Conservation (phyloP, 2,888 invertebrate genomes). For the Venusia cambrica region DNA sequence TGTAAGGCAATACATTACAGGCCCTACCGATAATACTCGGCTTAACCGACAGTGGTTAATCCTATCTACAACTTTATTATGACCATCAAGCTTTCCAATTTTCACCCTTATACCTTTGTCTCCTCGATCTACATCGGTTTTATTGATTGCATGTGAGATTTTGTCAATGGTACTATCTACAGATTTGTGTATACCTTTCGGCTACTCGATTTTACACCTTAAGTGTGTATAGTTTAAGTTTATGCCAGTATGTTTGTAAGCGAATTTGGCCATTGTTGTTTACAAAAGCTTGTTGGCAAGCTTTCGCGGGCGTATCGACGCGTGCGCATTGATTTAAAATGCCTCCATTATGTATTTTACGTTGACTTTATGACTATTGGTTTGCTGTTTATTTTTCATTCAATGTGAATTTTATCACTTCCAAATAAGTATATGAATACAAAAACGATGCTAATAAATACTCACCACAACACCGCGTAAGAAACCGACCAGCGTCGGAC, state of each 20-base stretch:
- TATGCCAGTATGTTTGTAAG: too few relatives aligned
- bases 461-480: too few relatives aligned
- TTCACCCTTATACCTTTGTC: conserved; percentile 15
- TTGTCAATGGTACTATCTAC: too few relatives aligned
- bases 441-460: too few relatives aligned
- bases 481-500: too few relatives aligned
- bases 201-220: too few relatives aligned
- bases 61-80: conserved; percentile 8
- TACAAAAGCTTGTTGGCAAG: conserved; percentile 16
- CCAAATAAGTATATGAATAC: not conserved
- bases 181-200: too few relatives aligned
- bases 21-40: conserved; percentile 18
- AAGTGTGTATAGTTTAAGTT: too few relatives aligned
- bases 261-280: too few relatives aligned
- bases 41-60: conserved; percentile 11
- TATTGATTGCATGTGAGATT: not conserved
- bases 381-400: conserved; percentile 18
- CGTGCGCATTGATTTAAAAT: conserved; percentile 27
- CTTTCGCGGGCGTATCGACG: conserved; percentile 20
- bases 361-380: conserved; percentile 16
- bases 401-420: conserved; percentile 1
- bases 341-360: conserved; percentile 22
- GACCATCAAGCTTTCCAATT: conserved; percentile 10
- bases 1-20: conserved; percentile 16
- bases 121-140: not conserved